A percentile compares a stretch with the other conserved stretches of the same genome.
phyloP scores from a whole-genome alignment of 2,113 vertebrate genomes.

The Oreochromis spilurus region DNA sequence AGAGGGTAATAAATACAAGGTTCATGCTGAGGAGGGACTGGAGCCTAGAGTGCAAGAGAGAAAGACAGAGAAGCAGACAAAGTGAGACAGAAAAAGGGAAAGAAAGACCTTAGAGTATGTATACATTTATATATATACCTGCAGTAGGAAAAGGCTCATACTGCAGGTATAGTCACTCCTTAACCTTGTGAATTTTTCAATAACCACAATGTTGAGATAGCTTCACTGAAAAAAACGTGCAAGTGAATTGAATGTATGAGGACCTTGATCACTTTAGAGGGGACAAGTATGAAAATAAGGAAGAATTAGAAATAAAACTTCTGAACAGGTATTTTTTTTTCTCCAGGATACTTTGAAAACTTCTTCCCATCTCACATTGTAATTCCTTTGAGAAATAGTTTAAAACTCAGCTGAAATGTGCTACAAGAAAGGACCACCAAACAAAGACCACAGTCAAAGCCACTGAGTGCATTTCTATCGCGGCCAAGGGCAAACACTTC shows the following conservation, averaged over 20 bases:
- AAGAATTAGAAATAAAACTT: constrained; percentile 12
- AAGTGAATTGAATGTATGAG: not conserved
- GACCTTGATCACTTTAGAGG: constrained; percentile 26
- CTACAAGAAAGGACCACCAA: constrained; percentile 14
- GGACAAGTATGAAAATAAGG: constrained; percentile 19
- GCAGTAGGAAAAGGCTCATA: not conserved
- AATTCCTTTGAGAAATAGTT: constrained; percentile 32
- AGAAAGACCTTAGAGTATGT: not conserved
- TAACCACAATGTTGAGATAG: not conserved
- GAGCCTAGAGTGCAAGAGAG: constrained; percentile 33
- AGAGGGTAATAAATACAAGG: constrained; percentile 73
- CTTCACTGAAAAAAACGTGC: not conserved
- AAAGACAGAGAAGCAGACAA: constrained; percentile 33
- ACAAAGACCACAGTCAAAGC: constrained; percentile 38
- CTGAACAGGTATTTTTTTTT: not conserved
- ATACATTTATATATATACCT: not conserved
- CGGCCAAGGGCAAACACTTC: constrained; percentile 47
- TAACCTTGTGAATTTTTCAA: constrained; percentile 13
- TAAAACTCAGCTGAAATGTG: constrained; percentile 14
- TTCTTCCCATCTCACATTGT: constrained; percentile 1
- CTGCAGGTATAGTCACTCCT: not conserved
- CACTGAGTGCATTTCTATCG: constrained; percentile 20
- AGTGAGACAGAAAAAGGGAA: constrained; percentile 27
- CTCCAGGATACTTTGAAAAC: constrained; percentile 3
- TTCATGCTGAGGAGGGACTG: constrained; percentile 65